A percentile compares a stretch with the other conserved stretches of the same genome.
These are phyloP conservation scores for Diabrotica balteata DNA, from an alignment of 2,888 invertebrate genomes.

Conservation along the genomic window DNA sequence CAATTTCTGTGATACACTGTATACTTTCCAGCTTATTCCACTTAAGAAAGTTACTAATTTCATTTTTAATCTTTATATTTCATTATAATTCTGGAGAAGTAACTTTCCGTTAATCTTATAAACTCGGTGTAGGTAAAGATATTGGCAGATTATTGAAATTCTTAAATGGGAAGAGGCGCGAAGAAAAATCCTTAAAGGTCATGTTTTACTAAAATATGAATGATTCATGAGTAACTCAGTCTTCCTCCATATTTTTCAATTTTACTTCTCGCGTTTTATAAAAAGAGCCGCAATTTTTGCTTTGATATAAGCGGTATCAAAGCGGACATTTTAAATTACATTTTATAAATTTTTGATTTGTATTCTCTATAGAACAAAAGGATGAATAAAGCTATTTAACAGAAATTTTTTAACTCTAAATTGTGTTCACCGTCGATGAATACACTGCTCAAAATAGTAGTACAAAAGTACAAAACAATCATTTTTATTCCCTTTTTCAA, in stretches of 20 bases:
- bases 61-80: too few species aligned
- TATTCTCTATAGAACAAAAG: background rate
- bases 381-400: too few species aligned
- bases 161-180: background rate
- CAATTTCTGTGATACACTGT: too few species aligned
- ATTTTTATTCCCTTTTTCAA: too few species aligned
- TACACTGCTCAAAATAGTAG: too few species aligned
- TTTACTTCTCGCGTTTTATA: conserved; percentile 5
- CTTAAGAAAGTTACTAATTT: too few species aligned
- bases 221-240: conserved; percentile 14
- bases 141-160: conserved; percentile 18
- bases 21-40: too few species aligned
- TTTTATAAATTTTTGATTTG: conserved; percentile 1
- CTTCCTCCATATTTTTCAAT: conserved; percentile 16
- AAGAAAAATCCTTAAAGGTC: conserved; percentile 4
- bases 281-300: background rate
- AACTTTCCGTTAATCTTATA: background rate
- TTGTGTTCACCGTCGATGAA: too few species aligned
- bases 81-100: background rate
- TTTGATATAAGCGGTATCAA: conserved; percentile 1
- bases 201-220: conserved; percentile 18
- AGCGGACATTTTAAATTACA: background rate
- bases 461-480: too few species aligned
- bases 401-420: too few species aligned
- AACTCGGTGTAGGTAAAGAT: conserved; percentile 8